These are phyloP conservation scores for Erythrolamprus reginae DNA, from an alignment of 2,113 vertebrate genomes.

Conservation along the genomic window DNA sequence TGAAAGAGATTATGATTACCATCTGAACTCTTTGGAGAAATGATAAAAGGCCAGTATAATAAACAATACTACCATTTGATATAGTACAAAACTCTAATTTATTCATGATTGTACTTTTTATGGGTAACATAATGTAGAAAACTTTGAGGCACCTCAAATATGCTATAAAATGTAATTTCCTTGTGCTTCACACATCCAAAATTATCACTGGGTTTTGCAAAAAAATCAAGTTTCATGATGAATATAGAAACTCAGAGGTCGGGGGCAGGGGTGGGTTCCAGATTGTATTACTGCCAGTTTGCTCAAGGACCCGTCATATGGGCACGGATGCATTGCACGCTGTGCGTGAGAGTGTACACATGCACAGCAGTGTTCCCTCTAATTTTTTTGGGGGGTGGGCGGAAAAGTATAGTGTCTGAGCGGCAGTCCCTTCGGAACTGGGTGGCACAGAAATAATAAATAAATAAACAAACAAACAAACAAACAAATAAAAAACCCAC, in stretches of 20 bases:
- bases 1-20: neutral
- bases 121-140: neutral
- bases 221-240: neutral
- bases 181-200: neutral
- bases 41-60: neutral
- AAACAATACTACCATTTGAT: neutral
- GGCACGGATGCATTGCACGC: no score
- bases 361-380: no score
- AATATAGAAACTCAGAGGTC: neutral
- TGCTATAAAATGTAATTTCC: neutral
- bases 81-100: neutral
- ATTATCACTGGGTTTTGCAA: neutral
- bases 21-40: neutral
- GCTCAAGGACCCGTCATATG: no score
- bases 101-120: neutral
- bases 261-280: no score
- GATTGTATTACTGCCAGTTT: no score
- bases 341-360: no score
- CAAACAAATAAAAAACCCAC: no score
- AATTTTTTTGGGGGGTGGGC: no score
- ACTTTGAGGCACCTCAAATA: neutral
- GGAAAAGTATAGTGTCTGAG: no score
- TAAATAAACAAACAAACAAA: no score
- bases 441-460: no score
- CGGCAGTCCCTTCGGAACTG: no score